A percentile compares a stretch with the other conserved stretches of the same genome.
phyloP scores from a whole-genome alignment of 2,888 invertebrate species.

The Calliscelio sp. region DNA sequence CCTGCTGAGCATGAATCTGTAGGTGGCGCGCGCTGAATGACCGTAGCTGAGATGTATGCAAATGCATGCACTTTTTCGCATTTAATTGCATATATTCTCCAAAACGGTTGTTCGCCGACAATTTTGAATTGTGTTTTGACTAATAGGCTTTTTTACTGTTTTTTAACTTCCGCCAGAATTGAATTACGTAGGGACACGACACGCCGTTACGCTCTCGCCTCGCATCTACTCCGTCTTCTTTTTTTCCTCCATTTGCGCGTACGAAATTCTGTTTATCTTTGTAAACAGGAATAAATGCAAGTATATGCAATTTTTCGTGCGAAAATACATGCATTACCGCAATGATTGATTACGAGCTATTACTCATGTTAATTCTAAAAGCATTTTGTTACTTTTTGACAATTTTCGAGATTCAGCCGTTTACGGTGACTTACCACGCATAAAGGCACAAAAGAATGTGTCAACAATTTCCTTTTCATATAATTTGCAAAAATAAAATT shows the following conservation, averaged over 20 bases:
- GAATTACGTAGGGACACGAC: conserved; percentile 40
- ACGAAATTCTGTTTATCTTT: conserved; percentile 52
- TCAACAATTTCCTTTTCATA: too few relatives aligned
- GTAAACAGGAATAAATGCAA: conserved; percentile 53
- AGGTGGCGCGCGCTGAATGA: not conserved
- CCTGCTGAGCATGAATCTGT: conserved; percentile 39
- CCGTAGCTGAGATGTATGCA: conserved; percentile 42
- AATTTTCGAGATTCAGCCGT: not conserved
- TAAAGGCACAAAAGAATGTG: too few relatives aligned
- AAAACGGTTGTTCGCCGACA: conserved; percentile 51
- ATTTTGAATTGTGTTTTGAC: conserved; percentile 55
- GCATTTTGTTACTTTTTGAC: conserved; percentile 26
- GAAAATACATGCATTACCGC: conserved; percentile 38
- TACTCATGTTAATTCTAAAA: conserved; percentile 24
- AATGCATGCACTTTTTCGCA: conserved; percentile 54
- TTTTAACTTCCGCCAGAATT: conserved; percentile 54
- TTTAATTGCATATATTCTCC: conserved; percentile 49
- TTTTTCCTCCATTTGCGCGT: conserved; percentile 35
- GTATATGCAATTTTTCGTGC: conserved; percentile 37
- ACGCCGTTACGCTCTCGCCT: conserved; percentile 5
- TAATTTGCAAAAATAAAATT: too few relatives aligned
- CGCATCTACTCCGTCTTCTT: conserved; percentile 26
- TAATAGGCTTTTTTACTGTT: conserved; percentile 62
- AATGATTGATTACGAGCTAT: conserved; percentile 48
- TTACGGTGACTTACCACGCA: too few relatives aligned